phyloP scores from a whole-genome alignment of 2,888 invertebrate genomes.

The Scaptomyza reducta region DNA sequence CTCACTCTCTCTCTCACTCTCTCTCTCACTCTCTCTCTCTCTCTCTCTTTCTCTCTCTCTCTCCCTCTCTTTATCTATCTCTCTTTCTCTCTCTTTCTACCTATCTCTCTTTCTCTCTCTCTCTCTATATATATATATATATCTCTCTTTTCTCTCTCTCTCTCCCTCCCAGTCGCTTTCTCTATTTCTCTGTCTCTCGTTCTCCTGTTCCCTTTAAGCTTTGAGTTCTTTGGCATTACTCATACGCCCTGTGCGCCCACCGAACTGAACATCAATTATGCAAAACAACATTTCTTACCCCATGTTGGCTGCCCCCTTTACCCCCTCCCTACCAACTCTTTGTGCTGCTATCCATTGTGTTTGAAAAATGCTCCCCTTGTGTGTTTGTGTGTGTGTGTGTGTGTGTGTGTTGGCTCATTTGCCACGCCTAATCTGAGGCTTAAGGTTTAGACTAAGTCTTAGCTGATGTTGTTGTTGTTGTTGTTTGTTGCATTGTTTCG shows the following conservation, averaged over 20 bases:
- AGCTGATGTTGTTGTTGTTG: conserved; percentile 6
- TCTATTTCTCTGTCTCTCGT: too few relatives aligned
- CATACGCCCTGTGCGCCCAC: conserved; percentile 31
- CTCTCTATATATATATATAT: too few relatives aligned
- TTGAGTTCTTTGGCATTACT: conserved; percentile 15
- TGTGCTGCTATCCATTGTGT: conserved; percentile 13
- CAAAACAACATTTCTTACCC: conserved; percentile 25
- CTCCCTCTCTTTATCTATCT: too few relatives aligned
- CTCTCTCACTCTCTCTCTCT: too few relatives aligned
- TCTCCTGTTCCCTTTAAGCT: background rate
- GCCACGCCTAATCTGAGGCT: conserved; percentile 23
- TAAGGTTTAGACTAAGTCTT: background rate
- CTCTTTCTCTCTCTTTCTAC: background rate
- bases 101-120: background rate
- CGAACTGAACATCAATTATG: conserved; percentile 49
- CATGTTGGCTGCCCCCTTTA: background rate
- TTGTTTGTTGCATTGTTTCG: conserved; percentile 24
- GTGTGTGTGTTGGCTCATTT: conserved; percentile 18
- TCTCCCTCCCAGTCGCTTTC: too few relatives aligned
- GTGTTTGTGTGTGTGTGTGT: conserved; percentile 3
- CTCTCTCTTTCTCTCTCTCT: fast-evolving
- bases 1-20: too few relatives aligned
- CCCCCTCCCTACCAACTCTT: too few relatives aligned
- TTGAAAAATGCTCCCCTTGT: too few relatives aligned
- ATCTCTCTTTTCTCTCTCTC: too few relatives aligned